These are phyloP conservation scores for Amphipoea lucens DNA, from an alignment of 2,888 invertebrate genomes.

Conservation along the genomic window DNA sequence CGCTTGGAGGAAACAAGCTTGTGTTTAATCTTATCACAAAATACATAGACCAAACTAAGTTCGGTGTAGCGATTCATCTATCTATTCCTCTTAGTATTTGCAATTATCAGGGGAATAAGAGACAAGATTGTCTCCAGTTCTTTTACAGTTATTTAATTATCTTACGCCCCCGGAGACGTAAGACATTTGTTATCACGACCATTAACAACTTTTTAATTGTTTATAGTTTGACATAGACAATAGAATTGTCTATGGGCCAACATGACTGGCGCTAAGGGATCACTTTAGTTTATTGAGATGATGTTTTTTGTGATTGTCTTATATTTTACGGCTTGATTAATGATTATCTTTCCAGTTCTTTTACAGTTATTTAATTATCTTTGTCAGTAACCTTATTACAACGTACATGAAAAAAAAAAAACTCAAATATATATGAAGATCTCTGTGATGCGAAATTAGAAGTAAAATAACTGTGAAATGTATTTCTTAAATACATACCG, in stretches of 20 bases:
- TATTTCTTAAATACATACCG: neutral
- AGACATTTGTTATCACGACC: slow-evolving; percentile 59
- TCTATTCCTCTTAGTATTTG: neutral
- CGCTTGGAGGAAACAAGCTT: slow-evolving; percentile 4
- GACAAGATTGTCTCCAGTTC: neutral
- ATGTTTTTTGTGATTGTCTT: slow-evolving; percentile 32
- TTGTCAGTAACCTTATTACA: neutral
- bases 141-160: neutral
- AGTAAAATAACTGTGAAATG: neutral
- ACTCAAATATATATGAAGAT: neutral
- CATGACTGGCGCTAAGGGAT: slow-evolving; percentile 45
- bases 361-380: neutral
- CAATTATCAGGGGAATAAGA: neutral
- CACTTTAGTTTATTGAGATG: slow-evolving; percentile 36
- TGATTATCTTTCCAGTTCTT: slow-evolving; percentile 2
- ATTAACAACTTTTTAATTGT: slow-evolving; percentile 67
- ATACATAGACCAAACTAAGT: neutral
- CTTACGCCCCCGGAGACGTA: slow-evolving; percentile 33
- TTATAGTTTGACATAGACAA: slow-evolving; percentile 54
- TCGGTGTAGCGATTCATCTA: neutral
- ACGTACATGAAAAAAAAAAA: neutral
- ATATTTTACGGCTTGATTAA: slow-evolving; percentile 25
- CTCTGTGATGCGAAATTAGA: neutral
- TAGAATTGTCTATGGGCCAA: slow-evolving; percentile 7
- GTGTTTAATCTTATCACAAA: neutral